Evolutionary conservation across 2,888 invertebrate species (phyloP).

Genomic region (Cerastis leucographa): DNA sequence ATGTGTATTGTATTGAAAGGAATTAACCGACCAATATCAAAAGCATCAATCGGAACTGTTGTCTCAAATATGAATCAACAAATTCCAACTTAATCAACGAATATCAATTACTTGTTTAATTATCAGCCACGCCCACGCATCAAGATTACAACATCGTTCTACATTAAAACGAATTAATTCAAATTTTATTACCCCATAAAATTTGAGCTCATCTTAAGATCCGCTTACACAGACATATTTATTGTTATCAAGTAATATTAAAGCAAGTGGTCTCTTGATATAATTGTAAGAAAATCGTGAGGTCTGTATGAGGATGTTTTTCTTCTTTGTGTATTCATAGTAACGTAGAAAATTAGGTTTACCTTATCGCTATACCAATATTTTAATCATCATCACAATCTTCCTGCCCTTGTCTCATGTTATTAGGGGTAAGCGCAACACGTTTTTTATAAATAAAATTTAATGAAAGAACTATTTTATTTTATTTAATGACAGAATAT

Average conservation of each 20-base stretch:
- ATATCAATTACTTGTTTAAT: constrained; percentile 63
- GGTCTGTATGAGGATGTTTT: constrained; percentile 7
- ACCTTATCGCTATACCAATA: not conserved
- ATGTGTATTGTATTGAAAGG: not conserved
- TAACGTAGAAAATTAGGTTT: not conserved
- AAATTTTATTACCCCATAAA: constrained; percentile 60
- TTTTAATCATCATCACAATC: not conserved
- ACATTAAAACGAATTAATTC: constrained; percentile 60
- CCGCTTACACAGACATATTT: constrained; percentile 59
- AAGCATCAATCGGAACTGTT: constrained; percentile 35
- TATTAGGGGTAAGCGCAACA: too few relatives aligned
- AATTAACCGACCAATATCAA: not conserved
- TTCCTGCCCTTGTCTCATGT: too few relatives aligned
- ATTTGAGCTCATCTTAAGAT: constrained; percentile 49
- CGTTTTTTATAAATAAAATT: too few relatives aligned
- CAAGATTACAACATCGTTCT: constrained; percentile 55
- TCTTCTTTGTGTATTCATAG: constrained; percentile 10
- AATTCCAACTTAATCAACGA: constrained; percentile 51
- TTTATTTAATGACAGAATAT: not conserved
- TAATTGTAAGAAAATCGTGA: constrained; percentile 27
- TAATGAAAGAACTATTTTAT: not conserved
- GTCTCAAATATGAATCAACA: constrained; percentile 47
- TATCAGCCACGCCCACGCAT: constrained; percentile 59
- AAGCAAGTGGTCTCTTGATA: constrained; percentile 32
- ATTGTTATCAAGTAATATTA: constrained; percentile 56